Percentiles rank a stretch among this genome's conserved stretches.
Evolutionary conservation across 2,797 vertebrate species (phyloP).

Genomic region (Microchirus variegatus): DNA sequence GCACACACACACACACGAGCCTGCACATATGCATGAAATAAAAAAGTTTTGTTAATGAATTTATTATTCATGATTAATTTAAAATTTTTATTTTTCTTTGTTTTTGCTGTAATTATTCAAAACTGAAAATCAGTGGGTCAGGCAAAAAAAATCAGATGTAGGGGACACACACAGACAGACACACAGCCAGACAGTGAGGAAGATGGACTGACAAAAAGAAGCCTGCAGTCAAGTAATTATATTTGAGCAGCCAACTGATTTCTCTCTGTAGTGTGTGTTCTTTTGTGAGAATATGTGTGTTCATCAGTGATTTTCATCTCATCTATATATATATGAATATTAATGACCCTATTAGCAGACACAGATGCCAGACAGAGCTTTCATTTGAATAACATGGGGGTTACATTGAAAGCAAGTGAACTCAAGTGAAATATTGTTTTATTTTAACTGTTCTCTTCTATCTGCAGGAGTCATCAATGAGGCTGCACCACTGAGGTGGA

Average conservation of each 20-base stretch:
- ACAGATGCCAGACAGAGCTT: slow-evolving; percentile 57
- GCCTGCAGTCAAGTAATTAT: slow-evolving; percentile 72
- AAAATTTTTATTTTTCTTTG: no score
- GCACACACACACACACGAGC: no score
- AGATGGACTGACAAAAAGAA: slow-evolving; percentile 36
- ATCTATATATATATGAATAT: slow-evolving; percentile 72
- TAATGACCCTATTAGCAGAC: slow-evolving; percentile 71
- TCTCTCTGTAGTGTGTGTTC: slow-evolving; percentile 44
- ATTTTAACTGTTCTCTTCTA: slow-evolving; percentile 34
- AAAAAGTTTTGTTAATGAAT: no score
- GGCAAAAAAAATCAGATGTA: background rate
- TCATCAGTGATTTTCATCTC: slow-evolving; percentile 55
- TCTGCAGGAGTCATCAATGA: slow-evolving; percentile 31
- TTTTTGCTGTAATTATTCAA: background rate
- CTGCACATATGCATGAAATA: no score
- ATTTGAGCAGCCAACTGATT: slow-evolving; percentile 71
- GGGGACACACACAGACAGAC: slow-evolving; percentile 7
- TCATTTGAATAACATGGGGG: slow-evolving; percentile 60
- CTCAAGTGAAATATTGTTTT: slow-evolving; percentile 56
- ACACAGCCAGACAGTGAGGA: slow-evolving; percentile 6
- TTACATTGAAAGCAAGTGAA: slow-evolving; percentile 59
- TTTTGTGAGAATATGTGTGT: slow-evolving; percentile 32
- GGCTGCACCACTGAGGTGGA: slow-evolving; percentile 51
- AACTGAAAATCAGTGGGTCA: background rate
- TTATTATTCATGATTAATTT: no score